These are phyloP conservation scores for Tanypteryx hageni DNA, from an alignment of 2,888 invertebrate species.

Conservation along the genomic window DNA sequence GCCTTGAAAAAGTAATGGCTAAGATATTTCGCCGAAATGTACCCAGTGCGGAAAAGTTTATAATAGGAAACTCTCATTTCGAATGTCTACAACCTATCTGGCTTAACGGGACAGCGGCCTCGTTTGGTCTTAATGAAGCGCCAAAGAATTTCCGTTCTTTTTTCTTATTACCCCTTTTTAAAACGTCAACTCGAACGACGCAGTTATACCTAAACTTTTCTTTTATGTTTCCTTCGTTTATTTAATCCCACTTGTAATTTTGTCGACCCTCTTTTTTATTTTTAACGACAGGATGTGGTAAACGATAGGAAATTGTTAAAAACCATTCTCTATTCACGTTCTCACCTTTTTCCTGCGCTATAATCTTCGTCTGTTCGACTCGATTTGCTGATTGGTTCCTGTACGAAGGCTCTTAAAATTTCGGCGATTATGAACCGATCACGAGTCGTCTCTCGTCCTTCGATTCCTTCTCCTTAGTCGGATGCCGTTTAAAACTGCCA, in stretches of 20 bases:
- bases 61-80: not conserved
- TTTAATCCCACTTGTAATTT: no score
- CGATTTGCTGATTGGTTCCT: not conserved
- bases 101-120: constrained; percentile 1
- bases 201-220: not conserved
- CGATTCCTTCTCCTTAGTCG: not conserved
- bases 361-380: not conserved
- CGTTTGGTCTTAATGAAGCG: not conserved
- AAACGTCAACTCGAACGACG: not conserved
- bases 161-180: not conserved
- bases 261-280: not conserved
- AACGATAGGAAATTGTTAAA: not conserved
- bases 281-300: not conserved
- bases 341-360: not conserved
- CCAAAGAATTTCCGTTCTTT: not conserved
- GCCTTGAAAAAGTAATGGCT: no score
- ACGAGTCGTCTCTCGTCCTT: not conserved
- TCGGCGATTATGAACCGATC: not conserved
- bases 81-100: not conserved
- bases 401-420: not conserved
- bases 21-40: no score
- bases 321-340: not conserved
- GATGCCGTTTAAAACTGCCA: constrained; percentile 7
- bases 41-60: not conserved
- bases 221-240: not conserved